A percentile compares a stretch with the other conserved stretches of the same genome.
Conservation (phyloP, 2,797 vertebrate genomes). For the Erpetoichthys calabaricus region DNA sequence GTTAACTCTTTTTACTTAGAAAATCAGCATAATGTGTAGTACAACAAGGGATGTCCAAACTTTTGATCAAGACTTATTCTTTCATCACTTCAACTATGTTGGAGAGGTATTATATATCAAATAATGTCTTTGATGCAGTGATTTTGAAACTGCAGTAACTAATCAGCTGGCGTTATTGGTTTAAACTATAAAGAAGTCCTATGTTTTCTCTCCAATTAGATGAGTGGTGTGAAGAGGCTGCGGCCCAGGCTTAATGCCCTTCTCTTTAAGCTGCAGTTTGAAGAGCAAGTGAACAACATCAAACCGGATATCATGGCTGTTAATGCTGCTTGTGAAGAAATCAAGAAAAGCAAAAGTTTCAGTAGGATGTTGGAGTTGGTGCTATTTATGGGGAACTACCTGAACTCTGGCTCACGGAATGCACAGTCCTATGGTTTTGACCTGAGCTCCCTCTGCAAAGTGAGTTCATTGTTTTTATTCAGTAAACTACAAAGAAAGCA, state of each 20-base stretch:
- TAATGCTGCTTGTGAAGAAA: constrained; percentile 78
- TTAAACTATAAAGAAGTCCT: constrained; percentile 11
- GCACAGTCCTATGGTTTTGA: constrained; percentile 85
- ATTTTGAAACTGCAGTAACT: constrained; percentile 28
- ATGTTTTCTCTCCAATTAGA: constrained; percentile 61
- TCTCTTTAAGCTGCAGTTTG: constrained; percentile 93
- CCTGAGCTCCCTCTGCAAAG: constrained; percentile 93
- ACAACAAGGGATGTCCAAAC: too few relatives aligned
- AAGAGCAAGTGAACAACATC: constrained; percentile 87
- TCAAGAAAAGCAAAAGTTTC: constrained; percentile 79
- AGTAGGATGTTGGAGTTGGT: constrained; percentile 82
- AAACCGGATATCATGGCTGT: constrained; percentile 88
- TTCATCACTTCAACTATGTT: too few relatives aligned
- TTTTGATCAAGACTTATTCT: too few relatives aligned
- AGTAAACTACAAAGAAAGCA: too few relatives aligned
- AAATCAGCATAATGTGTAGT: too few relatives aligned
- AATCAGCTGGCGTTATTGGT: constrained; percentile 23
- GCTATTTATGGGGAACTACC: constrained; percentile 87
- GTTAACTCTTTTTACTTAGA: too few relatives aligned
- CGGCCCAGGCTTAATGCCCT: constrained; percentile 80
- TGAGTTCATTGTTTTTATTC: constrained; percentile 35
- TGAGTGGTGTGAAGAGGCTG: constrained; percentile 83
- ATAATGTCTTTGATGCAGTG: constrained; percentile 21
- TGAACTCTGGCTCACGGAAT: constrained; percentile 92
- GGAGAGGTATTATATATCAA: too few relatives aligned